phyloP scores from a whole-genome alignment of 2,888 invertebrate species.

The Polymixis flavicincta region DNA sequence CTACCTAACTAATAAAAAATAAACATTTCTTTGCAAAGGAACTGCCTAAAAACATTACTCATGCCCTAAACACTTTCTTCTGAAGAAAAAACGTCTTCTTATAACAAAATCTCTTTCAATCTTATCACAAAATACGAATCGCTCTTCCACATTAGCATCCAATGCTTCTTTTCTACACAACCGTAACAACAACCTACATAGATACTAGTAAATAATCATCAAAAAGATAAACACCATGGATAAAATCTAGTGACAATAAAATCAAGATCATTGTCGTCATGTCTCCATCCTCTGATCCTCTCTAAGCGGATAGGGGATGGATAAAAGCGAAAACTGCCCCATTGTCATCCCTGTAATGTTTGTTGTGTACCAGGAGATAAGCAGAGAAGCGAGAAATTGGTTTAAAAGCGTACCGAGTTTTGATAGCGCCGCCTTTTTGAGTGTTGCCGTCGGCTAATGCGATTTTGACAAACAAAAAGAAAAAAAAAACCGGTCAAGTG shows the following conservation, averaged over 20 bases:
- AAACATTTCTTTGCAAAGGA: too few species aligned
- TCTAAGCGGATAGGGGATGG: slow-evolving; percentile 35
- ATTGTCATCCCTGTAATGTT: slow-evolving; percentile 55
- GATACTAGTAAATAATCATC: slow-evolving; percentile 8
- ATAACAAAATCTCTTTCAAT: slow-evolving; percentile 6
- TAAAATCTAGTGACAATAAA: slow-evolving; percentile 45
- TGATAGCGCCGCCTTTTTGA: slow-evolving; percentile 13
- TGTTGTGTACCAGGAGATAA: slow-evolving; percentile 59
- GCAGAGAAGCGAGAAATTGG: slow-evolving; percentile 62
- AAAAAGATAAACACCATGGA: slow-evolving; percentile 6
- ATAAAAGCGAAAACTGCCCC: slow-evolving; percentile 42
- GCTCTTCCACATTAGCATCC: background rate
- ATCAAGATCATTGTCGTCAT: slow-evolving; percentile 26
- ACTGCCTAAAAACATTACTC: slow-evolving; percentile 1
- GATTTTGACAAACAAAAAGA: background rate
- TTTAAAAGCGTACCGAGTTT: slow-evolving; percentile 50
- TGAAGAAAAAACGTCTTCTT: background rate
- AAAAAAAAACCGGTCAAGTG: too few species aligned
- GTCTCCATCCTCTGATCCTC: slow-evolving; percentile 27
- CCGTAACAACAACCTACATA: background rate
- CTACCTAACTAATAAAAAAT: background rate
- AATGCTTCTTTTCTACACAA: slow-evolving; percentile 10
- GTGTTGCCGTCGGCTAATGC: slow-evolving; percentile 17
- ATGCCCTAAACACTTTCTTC: background rate
- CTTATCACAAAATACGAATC: slow-evolving; percentile 14